Evolutionary conservation across 1,140 invertebrate species (phyloP).

Genomic region (Drosophila ohnishii): DNA sequence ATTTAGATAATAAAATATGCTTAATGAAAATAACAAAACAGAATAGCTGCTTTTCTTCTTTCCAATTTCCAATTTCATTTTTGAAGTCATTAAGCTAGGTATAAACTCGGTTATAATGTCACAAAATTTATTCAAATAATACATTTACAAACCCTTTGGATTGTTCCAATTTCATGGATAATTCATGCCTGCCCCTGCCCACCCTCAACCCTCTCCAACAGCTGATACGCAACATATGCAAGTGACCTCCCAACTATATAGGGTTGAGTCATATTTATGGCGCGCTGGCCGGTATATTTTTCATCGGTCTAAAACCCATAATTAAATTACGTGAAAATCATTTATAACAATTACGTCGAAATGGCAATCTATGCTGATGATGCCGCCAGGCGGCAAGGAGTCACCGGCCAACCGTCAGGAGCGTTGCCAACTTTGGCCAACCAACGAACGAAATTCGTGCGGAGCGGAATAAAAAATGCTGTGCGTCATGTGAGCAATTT

Average conservation of each 20-base stretch:
- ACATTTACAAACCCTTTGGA: not conserved
- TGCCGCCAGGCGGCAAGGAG: constrained; percentile 62
- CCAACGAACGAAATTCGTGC: constrained; percentile 64
- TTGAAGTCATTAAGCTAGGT: not conserved
- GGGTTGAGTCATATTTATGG: constrained; percentile 53
- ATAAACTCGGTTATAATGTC: not conserved
- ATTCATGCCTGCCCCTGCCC: not conserved
- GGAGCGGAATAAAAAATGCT: constrained; percentile 67
- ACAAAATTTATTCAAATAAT: not conserved
- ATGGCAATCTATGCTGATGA: constrained; percentile 81
- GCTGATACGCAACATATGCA: constrained; percentile 40
- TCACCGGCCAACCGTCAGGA: constrained; percentile 14
- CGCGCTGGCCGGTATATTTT: constrained; percentile 72
- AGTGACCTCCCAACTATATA: constrained; percentile 29
- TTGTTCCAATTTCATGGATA: constrained; percentile 27
- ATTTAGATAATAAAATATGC: not conserved
- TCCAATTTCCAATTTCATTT: not conserved
- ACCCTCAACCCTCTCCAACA: constrained; percentile 29
- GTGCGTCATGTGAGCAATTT: constrained; percentile 81
- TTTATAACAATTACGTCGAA: constrained; percentile 79
- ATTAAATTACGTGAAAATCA: constrained; percentile 81
- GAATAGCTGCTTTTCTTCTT: not conserved
- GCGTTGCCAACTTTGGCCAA: constrained; percentile 49
- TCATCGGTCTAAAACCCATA: constrained; percentile 76
- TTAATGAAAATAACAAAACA: not conserved